Conservation (phyloP, 2,113 vertebrate genomes). For the Diadophis punctatus region DNA sequence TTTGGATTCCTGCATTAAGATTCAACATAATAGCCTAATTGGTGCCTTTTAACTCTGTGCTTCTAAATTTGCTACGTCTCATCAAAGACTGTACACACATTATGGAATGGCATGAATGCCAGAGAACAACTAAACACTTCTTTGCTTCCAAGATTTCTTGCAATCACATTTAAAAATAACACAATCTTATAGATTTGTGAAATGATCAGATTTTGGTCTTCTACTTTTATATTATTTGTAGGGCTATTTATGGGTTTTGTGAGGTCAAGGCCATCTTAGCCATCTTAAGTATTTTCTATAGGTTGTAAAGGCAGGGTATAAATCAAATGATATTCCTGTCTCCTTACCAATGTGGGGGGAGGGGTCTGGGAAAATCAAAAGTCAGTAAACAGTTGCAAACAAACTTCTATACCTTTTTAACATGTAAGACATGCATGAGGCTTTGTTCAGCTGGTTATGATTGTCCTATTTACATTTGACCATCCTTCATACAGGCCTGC, state of each 20-base stretch:
- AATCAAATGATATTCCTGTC: not conserved
- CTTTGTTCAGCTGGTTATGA: not conserved
- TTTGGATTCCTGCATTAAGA: not conserved
- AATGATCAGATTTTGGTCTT: not conserved
- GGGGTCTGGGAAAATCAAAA: not conserved
- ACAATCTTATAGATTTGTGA: not conserved
- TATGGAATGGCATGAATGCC: not conserved
- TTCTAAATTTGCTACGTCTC: not conserved
- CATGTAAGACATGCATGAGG: not conserved
- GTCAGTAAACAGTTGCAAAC: not conserved
- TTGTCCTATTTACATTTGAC: not conserved
- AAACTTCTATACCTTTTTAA: not conserved
- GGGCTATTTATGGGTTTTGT: not conserved
- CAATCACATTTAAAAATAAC: not conserved
- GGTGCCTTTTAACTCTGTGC: not conserved
- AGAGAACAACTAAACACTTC: not conserved
- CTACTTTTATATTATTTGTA: not conserved
- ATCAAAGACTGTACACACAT: not conserved
- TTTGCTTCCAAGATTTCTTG: not conserved
- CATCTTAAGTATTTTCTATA: not conserved
- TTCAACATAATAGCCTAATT: not conserved
- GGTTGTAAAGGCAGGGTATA: not conserved
- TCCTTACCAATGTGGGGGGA: not conserved
- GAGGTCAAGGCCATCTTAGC: not conserved
- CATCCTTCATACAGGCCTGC: not conserved